phyloP scores from a whole-genome alignment of 2,113 vertebrate species.

The Ornithorhynchus anatinus region DNA sequence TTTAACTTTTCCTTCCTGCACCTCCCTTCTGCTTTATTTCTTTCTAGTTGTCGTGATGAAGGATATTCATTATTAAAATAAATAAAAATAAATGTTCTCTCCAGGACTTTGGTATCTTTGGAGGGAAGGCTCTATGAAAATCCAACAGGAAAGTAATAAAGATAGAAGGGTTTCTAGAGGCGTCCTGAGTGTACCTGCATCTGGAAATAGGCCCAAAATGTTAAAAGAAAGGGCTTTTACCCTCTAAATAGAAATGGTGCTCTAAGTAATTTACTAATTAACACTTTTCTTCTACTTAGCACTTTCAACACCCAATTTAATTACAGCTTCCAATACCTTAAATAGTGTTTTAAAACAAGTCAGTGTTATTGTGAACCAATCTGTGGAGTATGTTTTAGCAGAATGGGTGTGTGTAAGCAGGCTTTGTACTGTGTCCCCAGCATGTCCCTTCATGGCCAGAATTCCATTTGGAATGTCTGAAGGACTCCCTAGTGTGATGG shows the following conservation, averaged over 20 bases:
- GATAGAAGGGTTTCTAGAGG: slow-evolving; percentile 13
- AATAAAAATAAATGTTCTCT: background rate
- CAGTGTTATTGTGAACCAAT: slow-evolving; percentile 47
- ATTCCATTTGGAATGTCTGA: slow-evolving; percentile 15
- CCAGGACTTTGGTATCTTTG: background rate
- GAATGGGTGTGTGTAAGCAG: slow-evolving; percentile 21
- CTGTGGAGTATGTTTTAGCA: background rate
- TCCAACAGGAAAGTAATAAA: slow-evolving; percentile 1
- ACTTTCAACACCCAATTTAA: slow-evolving; percentile 66
- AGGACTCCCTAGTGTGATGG: background rate
- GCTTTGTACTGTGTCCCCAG: slow-evolving; percentile 37
- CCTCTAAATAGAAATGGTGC: slow-evolving; percentile 46
- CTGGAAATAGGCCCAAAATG: slow-evolving; percentile 35
- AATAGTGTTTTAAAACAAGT: slow-evolving; percentile 60
- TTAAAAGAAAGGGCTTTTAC: slow-evolving; percentile 24
- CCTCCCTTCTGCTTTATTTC: background rate
- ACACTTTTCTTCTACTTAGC: slow-evolving; percentile 62
- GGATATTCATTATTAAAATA: background rate
- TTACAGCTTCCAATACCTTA: slow-evolving; percentile 67
- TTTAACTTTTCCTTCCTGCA: background rate
- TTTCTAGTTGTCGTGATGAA: background rate
- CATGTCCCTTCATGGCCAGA: slow-evolving; percentile 27
- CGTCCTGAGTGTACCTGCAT: slow-evolving; percentile 17
- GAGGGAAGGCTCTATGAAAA: background rate
- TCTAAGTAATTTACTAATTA: slow-evolving; percentile 72